A percentile compares a stretch with the other conserved stretches of the same genome.
Evolutionary conservation across 2,113 vertebrate species (phyloP).

Genomic region (Peromyscus californicus): DNA sequence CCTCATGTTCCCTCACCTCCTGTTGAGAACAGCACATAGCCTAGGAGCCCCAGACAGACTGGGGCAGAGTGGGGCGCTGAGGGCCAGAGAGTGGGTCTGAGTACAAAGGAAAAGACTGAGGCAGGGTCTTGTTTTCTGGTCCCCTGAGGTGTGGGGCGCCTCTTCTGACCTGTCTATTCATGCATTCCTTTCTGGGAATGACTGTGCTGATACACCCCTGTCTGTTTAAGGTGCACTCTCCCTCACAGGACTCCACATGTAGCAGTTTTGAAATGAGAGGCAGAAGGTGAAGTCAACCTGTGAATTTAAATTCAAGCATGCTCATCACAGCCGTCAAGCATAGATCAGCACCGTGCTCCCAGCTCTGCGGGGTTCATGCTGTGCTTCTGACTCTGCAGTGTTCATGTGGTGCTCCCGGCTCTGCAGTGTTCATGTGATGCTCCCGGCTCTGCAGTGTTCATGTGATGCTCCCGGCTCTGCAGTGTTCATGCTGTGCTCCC

Average conservation of each 20-base stretch:
- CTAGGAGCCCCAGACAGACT: not conserved
- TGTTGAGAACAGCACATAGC: not conserved
- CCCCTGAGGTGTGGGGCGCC: not conserved
- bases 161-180: not conserved
- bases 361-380: too few species aligned
- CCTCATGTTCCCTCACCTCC: not conserved
- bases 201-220: too few species aligned
- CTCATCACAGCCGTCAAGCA: not conserved
- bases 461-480: too few species aligned
- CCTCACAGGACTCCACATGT: not conserved
- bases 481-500: too few species aligned
- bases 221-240: not conserved
- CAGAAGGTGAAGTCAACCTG: constrained; percentile 2
- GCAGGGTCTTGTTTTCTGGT: not conserved
- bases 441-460: too few species aligned
- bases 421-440: too few species aligned
- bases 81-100: not conserved
- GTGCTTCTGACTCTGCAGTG: too few species aligned
- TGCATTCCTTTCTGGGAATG: not conserved
- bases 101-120: not conserved
- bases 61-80: not conserved
- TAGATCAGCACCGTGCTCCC: not conserved
- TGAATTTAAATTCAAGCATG: not conserved
- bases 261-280: constrained; percentile 24
- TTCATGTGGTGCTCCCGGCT: too few species aligned